phyloP scores from a whole-genome alignment of 2,888 invertebrate species.

The Hypomecis atomaria region DNA sequence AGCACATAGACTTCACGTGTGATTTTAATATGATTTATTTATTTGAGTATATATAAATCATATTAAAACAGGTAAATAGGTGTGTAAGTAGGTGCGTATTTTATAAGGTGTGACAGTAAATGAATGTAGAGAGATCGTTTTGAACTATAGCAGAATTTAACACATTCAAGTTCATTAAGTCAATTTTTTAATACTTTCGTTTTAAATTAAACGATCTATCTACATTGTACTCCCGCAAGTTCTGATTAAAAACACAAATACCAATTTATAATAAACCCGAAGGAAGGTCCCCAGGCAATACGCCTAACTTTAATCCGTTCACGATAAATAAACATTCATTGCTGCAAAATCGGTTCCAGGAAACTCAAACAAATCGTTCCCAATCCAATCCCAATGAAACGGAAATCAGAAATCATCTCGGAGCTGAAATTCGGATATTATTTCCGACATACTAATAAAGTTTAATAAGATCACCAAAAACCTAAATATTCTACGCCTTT shows the following conservation, averaged over 20 bases:
- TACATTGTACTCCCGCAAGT: neutral
- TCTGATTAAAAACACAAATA: neutral
- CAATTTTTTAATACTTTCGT: too few species aligned
- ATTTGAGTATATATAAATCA: too few species aligned
- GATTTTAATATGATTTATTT: too few species aligned
- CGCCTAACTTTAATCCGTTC: slow-evolving; percentile 31
- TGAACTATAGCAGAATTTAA: too few species aligned
- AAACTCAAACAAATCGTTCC: slow-evolving; percentile 43
- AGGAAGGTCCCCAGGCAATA: slow-evolving; percentile 11
- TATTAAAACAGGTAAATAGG: too few species aligned
- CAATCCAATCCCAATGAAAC: slow-evolving; percentile 40
- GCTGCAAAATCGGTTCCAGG: slow-evolving; percentile 29
- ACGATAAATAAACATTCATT: slow-evolving; percentile 31
- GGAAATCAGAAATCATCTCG: slow-evolving; percentile 45
- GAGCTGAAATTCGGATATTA: slow-evolving; percentile 41
- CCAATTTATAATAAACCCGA: slow-evolving; percentile 3
- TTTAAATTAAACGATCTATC: too few species aligned
- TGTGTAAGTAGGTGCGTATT: too few species aligned
- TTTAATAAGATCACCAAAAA: slow-evolving; percentile 29
- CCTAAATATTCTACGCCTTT: neutral
- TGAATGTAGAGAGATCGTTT: too few species aligned
- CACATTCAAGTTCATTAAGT: too few species aligned
- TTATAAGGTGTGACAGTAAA: too few species aligned
- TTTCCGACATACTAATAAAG: slow-evolving; percentile 39
- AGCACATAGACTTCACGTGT: too few species aligned